Evolutionary conservation across 2,888 invertebrate genomes (phyloP), one percentile per base, ranked within the genome.

Genomic region (Protodeltote pygarga): DNA sequence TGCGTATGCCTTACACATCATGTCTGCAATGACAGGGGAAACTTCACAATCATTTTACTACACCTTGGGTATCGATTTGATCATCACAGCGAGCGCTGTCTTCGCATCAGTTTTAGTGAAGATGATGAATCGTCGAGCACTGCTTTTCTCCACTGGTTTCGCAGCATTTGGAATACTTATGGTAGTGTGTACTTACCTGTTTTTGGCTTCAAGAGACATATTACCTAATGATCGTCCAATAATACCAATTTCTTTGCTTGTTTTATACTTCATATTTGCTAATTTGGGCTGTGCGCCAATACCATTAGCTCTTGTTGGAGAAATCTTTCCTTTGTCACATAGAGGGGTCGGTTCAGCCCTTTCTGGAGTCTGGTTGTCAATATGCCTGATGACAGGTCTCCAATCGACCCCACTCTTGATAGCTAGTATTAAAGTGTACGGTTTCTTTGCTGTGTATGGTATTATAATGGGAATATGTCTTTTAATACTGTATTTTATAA

Each of bases 381-480:
- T 82, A 1, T 49, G 44, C 25, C 32, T 80, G 1, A 67, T 74
- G 65, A 10, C 63, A 2, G 70, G 65, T 0, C 58, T 83, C 3
- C 64, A 81, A 40, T 39, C 76, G 4, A 75, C 80, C 1, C 82
- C 82, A 4, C 59, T 68, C 44, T 46, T 81, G 25, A 40, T 82
- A 0, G 59, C 31, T 0, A 66, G 46, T 20, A 28, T 80, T 0
- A 71, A 80, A 34, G 77, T 85, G 0, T 74, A 85, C 21, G 87
- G 87, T 0, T 84, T 83, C 0, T 88, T 87, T 38, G 65, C 76
- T 8, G 75, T 84, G 0, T 83, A 75, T 31, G 85, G 83, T 1
- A 32, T 58, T 1, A 52, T 75, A 0, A 70, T 73, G 58, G 55
- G 34, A 0, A 10, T 52, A 0, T 41, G 61, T 3, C 42, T 77